Evolutionary conservation across 1,140 invertebrate genomes (phyloP).

Genomic region (Maconellicoccus hirsutus): DNA sequence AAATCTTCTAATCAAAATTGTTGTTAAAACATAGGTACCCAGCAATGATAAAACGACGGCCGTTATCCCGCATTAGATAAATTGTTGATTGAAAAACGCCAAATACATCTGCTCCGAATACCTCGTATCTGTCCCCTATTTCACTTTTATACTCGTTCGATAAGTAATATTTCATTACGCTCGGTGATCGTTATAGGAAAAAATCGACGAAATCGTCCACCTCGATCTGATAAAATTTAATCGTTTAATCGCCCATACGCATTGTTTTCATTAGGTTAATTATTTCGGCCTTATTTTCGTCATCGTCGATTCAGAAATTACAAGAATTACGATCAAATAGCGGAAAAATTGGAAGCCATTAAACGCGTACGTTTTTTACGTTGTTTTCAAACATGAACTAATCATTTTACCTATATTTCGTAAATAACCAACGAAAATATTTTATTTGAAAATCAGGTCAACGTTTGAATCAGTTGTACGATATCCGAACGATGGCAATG

Average conservation of each 20-base stretch:
- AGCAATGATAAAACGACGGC: background rate
- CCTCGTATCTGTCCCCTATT: background rate
- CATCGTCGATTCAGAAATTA: background rate
- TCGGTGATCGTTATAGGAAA: background rate
- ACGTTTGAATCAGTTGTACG: background rate
- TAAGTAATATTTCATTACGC: background rate
- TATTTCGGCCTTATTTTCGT: slow-evolving; percentile 1
- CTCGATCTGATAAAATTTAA: background rate
- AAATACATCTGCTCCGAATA: slow-evolving; percentile 4
- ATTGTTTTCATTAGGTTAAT: background rate
- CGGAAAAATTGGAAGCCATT: background rate
- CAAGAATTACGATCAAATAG: background rate
- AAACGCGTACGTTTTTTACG: background rate
- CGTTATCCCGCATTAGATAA: slow-evolving; percentile 7
- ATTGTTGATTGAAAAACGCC: background rate
- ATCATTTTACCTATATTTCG: background rate
- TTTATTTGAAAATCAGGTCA: background rate
- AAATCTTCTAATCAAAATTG: too few species aligned
- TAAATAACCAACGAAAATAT: background rate
- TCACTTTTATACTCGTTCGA: background rate
- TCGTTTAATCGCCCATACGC: background rate
- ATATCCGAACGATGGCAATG: background rate
- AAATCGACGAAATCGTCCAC: background rate
- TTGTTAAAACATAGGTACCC: too few species aligned
- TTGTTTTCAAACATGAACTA: background rate